Percentiles rank a stretch among this genome's conserved stretches.
Conservation (phyloP, 2,113 vertebrate genomes). For the Mastomys coucha region DNA sequence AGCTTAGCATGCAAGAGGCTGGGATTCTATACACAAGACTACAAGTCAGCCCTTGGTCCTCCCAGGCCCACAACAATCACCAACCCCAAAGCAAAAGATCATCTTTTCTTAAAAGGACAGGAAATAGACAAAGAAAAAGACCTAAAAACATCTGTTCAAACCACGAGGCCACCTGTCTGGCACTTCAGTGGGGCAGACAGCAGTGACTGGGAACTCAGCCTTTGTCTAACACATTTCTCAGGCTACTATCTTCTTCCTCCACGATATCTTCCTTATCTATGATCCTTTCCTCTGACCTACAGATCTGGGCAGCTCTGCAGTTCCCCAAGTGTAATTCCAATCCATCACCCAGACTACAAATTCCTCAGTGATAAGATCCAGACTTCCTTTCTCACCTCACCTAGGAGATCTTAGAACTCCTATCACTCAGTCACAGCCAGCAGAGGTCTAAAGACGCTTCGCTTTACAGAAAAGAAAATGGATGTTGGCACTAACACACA, state of each 20-base stretch:
- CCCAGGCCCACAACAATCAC: background rate
- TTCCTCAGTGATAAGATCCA: background rate
- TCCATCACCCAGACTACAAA: background rate
- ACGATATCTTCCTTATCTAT: background rate
- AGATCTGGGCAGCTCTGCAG: background rate
- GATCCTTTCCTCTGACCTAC: background rate
- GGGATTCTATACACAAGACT: no score
- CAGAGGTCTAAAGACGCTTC: background rate
- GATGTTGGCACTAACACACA: background rate
- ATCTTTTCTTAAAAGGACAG: background rate
- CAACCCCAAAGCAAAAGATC: background rate
- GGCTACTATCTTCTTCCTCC: background rate
- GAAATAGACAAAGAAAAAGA: background rate
- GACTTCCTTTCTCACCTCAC: background rate
- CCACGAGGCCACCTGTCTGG: background rate
- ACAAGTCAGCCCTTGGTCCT: background rate
- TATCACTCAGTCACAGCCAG: background rate
- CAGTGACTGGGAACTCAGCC: background rate
- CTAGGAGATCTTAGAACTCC: background rate
- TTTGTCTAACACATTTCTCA: background rate
- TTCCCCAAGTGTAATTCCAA: constrained; percentile 20
- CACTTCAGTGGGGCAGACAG: background rate
- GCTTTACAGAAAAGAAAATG: background rate
- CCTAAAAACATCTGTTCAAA: background rate
- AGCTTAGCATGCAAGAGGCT: background rate